Percentiles rank a stretch among this genome's conserved stretches.
phyloP scores from a whole-genome alignment of 2,888 invertebrate species.

The Plebejus anna region DNA sequence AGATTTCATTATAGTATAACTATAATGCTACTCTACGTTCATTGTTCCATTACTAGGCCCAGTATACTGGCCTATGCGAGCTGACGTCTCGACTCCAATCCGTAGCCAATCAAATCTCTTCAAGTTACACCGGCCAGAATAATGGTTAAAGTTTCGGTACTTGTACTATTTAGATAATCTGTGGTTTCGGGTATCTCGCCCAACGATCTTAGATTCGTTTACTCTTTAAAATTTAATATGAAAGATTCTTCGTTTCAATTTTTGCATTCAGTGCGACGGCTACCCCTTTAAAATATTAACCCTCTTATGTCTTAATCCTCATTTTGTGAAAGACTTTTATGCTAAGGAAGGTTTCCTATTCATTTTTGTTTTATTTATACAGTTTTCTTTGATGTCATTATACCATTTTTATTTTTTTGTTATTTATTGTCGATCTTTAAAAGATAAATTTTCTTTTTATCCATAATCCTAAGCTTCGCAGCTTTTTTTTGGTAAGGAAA shows the following conservation, averaged over 20 bases:
- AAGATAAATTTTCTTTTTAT: neutral
- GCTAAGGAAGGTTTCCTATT: neutral
- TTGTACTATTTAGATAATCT: no score
- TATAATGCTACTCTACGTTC: no score
- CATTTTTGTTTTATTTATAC: neutral
- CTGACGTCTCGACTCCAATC: no score
- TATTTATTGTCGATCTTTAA: neutral
- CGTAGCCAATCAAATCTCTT: no score
- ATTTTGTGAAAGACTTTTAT: neutral
- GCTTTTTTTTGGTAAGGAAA: no score
- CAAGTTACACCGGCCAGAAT: no score
- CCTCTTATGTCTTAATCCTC: neutral
- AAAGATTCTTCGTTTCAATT: neutral
- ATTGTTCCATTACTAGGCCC: no score
- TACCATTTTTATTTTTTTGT: neutral
- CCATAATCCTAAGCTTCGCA: neutral
- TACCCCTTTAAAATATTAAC: neutral
- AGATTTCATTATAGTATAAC: no score
- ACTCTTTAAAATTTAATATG: neutral
- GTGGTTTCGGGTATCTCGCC: neutral
- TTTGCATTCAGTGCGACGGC: neutral
- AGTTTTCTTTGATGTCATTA: neutral
- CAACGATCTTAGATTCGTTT: neutral
- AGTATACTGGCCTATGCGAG: no score
- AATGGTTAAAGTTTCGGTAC: neutral